These are phyloP conservation scores for Hesperia comma DNA, from an alignment of 2,888 invertebrate species.

Conservation along the genomic window DNA sequence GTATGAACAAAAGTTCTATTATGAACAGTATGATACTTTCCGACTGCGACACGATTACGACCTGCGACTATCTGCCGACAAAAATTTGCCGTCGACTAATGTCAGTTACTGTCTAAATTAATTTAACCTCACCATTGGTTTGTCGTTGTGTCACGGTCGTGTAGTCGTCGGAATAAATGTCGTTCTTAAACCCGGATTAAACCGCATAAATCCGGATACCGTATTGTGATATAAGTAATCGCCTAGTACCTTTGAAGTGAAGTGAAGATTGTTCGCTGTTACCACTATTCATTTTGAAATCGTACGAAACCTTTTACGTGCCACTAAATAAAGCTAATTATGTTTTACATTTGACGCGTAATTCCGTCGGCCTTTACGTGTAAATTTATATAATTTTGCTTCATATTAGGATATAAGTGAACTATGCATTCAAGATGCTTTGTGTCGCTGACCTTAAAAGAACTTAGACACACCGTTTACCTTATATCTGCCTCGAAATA, in stretches of 20 bases:
- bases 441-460: no score
- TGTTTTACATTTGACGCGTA: no score
- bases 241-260: constrained; percentile 21
- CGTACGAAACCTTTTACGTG: not conserved
- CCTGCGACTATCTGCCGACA: not conserved
- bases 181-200: constrained; percentile 7
- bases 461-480: no score
- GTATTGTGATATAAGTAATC: constrained; percentile 59
- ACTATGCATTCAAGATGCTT: no score
- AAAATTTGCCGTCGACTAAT: not conserved
- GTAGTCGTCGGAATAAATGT: constrained; percentile 6
- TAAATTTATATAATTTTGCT: no score
- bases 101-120: not conserved
- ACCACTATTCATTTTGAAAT: not conserved
- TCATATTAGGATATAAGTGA: no score
- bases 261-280: constrained; percentile 26
- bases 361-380: no score
- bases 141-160: constrained; percentile 3
- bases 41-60: constrained; percentile 9
- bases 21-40: constrained; percentile 38
- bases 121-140: not conserved
- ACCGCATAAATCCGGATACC: constrained; percentile 44
- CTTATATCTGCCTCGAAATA: no score
- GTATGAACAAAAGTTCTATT: constrained; percentile 70
- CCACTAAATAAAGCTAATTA: no score